A percentile compares a stretch with the other conserved stretches of the same genome.
Evolutionary conservation across 2,888 invertebrate genomes (phyloP).

Genomic region (Autographa gamma): DNA sequence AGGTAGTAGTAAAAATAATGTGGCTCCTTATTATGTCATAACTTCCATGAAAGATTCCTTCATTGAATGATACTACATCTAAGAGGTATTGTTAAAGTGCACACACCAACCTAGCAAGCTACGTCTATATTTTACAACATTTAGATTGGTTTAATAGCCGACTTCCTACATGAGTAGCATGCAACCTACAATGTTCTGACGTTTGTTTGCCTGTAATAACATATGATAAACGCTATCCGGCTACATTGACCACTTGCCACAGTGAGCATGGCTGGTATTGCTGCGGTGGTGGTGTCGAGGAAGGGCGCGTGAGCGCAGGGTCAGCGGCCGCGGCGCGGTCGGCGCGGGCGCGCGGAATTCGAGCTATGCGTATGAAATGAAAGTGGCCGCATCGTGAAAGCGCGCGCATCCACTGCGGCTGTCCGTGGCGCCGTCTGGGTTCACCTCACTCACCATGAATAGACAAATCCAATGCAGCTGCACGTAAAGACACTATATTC

Average conservation of each 20-base stretch:
- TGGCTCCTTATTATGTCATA: not conserved
- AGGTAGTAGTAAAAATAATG: not conserved
- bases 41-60: too few relatives aligned
- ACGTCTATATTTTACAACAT: not conserved
- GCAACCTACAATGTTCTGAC: not conserved
- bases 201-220: not conserved
- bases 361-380: constrained; percentile 89
- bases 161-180: not conserved
- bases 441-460: constrained; percentile 84
- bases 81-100: too few relatives aligned
- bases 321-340: constrained; percentile 86
- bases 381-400: constrained; percentile 88
- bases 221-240: constrained; percentile 13
- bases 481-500: constrained; percentile 78
- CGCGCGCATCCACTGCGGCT: constrained; percentile 84
- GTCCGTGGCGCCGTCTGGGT: constrained; percentile 69
- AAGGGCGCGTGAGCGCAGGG: constrained; percentile 88
- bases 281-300: constrained; percentile 76
- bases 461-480: constrained; percentile 83
- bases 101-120: not conserved
- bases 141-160: constrained; percentile 1
- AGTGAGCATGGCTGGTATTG: constrained; percentile 62
- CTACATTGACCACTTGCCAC: constrained; percentile 38
- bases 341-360: constrained; percentile 86
- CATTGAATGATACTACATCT: too few relatives aligned